A percentile compares a stretch with the other conserved stretches of the same genome.
phyloP scores from a whole-genome alignment of 2,113 vertebrate species.

The Thinocorus orbignyianus region DNA sequence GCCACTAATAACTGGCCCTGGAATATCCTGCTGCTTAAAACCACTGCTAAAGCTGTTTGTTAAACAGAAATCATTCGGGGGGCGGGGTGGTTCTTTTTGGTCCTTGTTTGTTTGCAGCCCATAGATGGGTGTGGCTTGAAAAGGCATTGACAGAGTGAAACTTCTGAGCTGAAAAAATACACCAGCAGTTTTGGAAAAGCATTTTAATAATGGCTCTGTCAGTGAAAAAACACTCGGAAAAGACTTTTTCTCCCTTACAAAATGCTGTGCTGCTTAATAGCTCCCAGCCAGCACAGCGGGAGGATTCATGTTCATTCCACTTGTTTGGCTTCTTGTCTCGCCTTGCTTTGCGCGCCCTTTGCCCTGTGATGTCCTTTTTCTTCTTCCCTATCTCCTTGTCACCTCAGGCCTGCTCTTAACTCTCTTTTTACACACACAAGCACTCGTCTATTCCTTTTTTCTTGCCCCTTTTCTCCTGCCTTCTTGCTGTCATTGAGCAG shows the following conservation, averaged over 20 bases:
- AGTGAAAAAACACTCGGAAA: neutral
- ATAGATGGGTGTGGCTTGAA: neutral
- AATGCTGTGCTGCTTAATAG: neutral
- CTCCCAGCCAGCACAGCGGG: neutral
- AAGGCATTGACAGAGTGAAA: neutral
- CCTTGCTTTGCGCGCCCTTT: neutral
- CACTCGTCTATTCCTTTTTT: neutral
- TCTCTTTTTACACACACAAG: neutral
- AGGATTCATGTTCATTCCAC: neutral
- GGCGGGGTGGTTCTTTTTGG: neutral
- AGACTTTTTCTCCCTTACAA: neutral
- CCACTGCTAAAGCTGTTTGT: neutral
- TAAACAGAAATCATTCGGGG: neutral
- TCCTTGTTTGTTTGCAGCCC: neutral
- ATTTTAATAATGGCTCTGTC: neutral
- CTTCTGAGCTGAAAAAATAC: neutral
- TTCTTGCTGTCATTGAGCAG: neutral
- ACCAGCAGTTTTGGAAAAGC: neutral
- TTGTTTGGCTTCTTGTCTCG: neutral
- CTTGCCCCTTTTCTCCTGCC: neutral
- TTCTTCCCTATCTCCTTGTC: neutral
- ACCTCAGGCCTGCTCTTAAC: neutral
- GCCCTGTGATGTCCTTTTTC: neutral
- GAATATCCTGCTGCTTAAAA: constrained; percentile 1
- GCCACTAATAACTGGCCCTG: neutral